Conservation (phyloP, 2,888 invertebrate genomes). For the Drosophila lutescens region DNA sequence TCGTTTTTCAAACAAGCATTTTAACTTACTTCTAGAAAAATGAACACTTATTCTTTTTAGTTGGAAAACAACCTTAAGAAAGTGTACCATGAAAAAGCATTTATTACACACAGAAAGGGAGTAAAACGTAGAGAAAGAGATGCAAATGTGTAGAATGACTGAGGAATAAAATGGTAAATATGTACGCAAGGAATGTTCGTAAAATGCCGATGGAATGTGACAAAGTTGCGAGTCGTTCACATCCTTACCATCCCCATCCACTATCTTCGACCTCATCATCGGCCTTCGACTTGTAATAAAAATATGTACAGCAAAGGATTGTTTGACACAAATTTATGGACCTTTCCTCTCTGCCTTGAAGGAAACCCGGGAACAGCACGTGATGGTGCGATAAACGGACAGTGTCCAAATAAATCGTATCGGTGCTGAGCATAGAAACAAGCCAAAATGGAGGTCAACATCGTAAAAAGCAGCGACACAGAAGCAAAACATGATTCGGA, state of each 20-base stretch:
- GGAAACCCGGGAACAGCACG: slow-evolving; percentile 39
- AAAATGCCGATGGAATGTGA: slow-evolving; percentile 30
- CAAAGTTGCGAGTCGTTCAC: slow-evolving; percentile 23
- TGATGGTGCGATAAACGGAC: slow-evolving; percentile 72
- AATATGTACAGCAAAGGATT: slow-evolving; percentile 52
- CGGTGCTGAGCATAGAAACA: slow-evolving; percentile 34
- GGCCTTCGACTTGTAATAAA: slow-evolving; percentile 29
- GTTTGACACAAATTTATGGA: slow-evolving; percentile 74
- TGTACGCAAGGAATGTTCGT: slow-evolving; percentile 20
- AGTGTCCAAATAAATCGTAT: slow-evolving; percentile 62
- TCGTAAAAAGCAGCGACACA: slow-evolving; percentile 24
- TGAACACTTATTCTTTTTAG: no score
- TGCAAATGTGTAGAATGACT: slow-evolving; percentile 24
- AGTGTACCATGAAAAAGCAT: background rate
- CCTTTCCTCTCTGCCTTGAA: slow-evolving; percentile 17
- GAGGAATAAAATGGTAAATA: slow-evolving; percentile 30
- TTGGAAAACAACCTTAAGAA: accelerated
- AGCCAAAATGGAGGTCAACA: slow-evolving; percentile 24
- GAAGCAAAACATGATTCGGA: slow-evolving; percentile 8
- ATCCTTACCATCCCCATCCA: background rate
- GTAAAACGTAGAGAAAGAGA: background rate
- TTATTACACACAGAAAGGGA: background rate
- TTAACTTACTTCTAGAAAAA: no score
- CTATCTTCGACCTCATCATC: slow-evolving; percentile 8
- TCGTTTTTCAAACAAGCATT: no score